Evolutionary conservation across 2,113 vertebrate genomes (phyloP), one percentile per base, ranked within the genome.

Genomic region (Malaclemys terrapin): DNA sequence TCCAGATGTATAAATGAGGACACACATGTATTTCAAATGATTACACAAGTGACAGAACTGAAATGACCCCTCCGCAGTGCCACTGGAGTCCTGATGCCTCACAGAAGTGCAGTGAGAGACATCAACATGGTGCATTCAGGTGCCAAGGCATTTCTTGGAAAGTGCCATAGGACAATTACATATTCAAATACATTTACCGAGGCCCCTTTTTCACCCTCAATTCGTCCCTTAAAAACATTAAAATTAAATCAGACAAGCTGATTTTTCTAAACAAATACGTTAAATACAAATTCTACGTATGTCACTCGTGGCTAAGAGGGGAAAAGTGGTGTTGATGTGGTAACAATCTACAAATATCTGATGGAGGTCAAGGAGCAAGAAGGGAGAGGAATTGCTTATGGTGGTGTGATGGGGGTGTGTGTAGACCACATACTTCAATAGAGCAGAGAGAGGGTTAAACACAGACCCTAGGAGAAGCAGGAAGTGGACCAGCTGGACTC

Each of bases 401-500:
- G 5, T 8, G 24, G 4, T 0, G 14, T 57, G 22, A 10, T 49
- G 3, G 53, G 29, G 29, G 22, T n/a, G 4, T 2, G 0, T 5
- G 7, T 5, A 19, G 11, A 6, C 38, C 87, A 38, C 0, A 0
- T 4, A 10, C 42, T 62, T 6, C 0, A 0, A 35, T 78, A 57
- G 69, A 13, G 50, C 59, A 80, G 47, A 53, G 93, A 90, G 92
- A 42, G 95, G 84, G 97, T 96, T 96, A 95, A 96, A 20, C 7
- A 72, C 84, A 95, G 89, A 54, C 89, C 91, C 78, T 8, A 84
- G 85, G 89, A 95, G 88, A 96, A 91, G 91, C 96, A 97, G 97
- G 97, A 97, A 97, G 91, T 95, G 9, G 82, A 92, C 87, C 96
- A 97, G 96, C 96, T 97, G 96, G 65, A 90, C 92, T 93, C 92